These are phyloP conservation scores for Sesamia nonagrioides DNA, from an alignment of 1,140 invertebrate genomes.

Conservation along the genomic window DNA sequence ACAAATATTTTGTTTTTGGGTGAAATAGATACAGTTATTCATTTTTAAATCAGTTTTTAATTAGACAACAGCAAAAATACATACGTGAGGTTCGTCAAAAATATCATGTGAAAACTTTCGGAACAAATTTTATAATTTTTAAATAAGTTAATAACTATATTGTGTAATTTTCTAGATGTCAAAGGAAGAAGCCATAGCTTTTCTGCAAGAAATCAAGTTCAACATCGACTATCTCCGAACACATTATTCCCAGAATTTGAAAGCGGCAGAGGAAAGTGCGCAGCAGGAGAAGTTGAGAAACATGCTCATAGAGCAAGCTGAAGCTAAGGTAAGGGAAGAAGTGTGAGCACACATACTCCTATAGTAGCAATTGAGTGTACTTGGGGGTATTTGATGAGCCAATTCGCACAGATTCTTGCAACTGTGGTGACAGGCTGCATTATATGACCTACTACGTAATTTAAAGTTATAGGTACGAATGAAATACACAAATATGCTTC, in stretches of 20 bases:
- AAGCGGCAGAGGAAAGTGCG: slow-evolving; percentile 77
- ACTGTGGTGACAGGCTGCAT: too few species aligned
- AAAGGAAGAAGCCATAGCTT: slow-evolving; percentile 91
- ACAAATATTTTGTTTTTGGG: neutral
- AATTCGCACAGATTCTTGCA: too few species aligned
- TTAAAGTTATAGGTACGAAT: too few species aligned
- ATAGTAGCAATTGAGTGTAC: too few species aligned
- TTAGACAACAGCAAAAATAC: neutral
- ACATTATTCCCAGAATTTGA: slow-evolving; percentile 88
- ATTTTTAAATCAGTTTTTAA: neutral
- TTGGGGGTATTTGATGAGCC: too few species aligned
- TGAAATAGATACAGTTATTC: neutral
- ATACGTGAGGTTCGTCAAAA: too few species aligned
- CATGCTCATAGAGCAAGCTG: slow-evolving; percentile 79
- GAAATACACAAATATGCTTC: too few species aligned
- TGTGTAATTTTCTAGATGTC: slow-evolving; percentile 87
- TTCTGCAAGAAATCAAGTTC: slow-evolving; percentile 91
- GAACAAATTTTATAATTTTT: neutral
- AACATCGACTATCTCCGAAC: slow-evolving; percentile 90
- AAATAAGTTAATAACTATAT: neutral
- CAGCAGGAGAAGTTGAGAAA: slow-evolving; percentile 83
- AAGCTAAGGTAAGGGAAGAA: slow-evolving; percentile 69
- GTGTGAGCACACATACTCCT: neutral
- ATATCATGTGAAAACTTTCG: too few species aligned
- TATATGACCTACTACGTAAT: too few species aligned